Evolutionary conservation across 2,797 vertebrate species (phyloP).

Genomic region (Semaprochilodus insignis): DNA sequence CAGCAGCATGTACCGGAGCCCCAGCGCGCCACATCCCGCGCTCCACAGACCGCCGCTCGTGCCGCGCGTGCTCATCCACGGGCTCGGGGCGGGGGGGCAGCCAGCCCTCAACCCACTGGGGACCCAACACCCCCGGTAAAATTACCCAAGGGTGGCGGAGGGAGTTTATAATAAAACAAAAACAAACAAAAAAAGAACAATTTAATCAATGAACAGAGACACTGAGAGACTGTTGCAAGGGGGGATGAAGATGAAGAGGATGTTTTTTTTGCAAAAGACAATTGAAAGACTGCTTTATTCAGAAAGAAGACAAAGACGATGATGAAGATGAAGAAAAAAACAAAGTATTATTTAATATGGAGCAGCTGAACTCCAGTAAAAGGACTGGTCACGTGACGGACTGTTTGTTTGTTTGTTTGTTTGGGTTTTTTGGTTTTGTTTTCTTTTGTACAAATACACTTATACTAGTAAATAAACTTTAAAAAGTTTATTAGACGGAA

Average conservation of each 20-base stretch:
- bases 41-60: slow-evolving; percentile 93
- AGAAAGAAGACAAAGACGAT: slow-evolving; percentile 63
- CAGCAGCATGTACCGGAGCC: slow-evolving; percentile 99
- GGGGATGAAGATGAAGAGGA: background rate
- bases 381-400: slow-evolving; percentile 77
- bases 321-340: slow-evolving; percentile 55
- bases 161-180: background rate
- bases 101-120: slow-evolving; percentile 93
- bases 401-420: slow-evolving; percentile 71
- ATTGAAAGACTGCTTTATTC: slow-evolving; percentile 69
- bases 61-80: slow-evolving; percentile 96
- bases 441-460: slow-evolving; percentile 86
- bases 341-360: slow-evolving; percentile 82
- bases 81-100: slow-evolving; percentile 94
- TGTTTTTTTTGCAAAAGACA: slow-evolving; percentile 47
- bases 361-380: slow-evolving; percentile 66
- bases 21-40: slow-evolving; percentile 89
- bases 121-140: slow-evolving; percentile 91
- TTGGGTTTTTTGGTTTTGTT: slow-evolving; percentile 68
- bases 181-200: slow-evolving; percentile 21
- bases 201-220: slow-evolving; percentile 40
- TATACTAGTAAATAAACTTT: slow-evolving; percentile 85
- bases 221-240: background rate
- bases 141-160: slow-evolving; percentile 13
- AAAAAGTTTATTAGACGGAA: slow-evolving; percentile 85